Conservation (phyloP, 2,113 vertebrate genomes). For the Odontophorus gujanensis region DNA sequence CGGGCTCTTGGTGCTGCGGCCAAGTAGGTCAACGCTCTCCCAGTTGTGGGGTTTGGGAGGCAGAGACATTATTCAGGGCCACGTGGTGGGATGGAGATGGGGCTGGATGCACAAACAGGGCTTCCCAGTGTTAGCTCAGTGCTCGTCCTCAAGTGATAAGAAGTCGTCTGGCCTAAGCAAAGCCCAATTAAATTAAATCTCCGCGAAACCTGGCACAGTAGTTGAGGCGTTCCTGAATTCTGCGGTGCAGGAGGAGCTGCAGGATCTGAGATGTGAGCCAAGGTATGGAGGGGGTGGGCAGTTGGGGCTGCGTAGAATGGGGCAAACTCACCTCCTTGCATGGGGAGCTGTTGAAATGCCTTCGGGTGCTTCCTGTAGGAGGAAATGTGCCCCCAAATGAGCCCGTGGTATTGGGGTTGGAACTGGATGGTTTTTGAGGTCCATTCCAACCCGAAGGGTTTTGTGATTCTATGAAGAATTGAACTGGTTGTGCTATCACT, state of each 20-base stretch:
- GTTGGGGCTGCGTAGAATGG: not conserved
- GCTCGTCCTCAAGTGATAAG: accelerated
- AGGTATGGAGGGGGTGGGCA: not conserved
- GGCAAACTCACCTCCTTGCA: accelerated
- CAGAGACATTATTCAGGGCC: accelerated
- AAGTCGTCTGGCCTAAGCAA: not conserved
- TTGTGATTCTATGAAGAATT: not conserved
- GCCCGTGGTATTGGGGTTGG: too few species aligned
- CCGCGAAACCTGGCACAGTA: not conserved
- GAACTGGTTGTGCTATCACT: accelerated
- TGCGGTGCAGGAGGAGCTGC: not conserved
- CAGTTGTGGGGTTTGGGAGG: not conserved
- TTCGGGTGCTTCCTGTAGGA: accelerated
- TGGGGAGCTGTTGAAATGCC: not conserved
- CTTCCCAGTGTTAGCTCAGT: not conserved
- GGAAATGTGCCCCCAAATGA: not conserved
- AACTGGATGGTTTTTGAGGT: not conserved
- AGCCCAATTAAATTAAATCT: not conserved
- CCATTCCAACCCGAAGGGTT: not conserved
- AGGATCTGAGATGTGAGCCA: accelerated
- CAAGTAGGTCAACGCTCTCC: constrained; percentile 58
- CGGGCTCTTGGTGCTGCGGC: not conserved
- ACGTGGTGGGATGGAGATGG: not conserved
- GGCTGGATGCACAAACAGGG: not conserved
- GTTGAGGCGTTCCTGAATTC: accelerated